A percentile compares a stretch with the other conserved stretches of the same genome.
phyloP scores from a whole-genome alignment of 2,888 invertebrate species.

The Osedax frankpressi region DNA sequence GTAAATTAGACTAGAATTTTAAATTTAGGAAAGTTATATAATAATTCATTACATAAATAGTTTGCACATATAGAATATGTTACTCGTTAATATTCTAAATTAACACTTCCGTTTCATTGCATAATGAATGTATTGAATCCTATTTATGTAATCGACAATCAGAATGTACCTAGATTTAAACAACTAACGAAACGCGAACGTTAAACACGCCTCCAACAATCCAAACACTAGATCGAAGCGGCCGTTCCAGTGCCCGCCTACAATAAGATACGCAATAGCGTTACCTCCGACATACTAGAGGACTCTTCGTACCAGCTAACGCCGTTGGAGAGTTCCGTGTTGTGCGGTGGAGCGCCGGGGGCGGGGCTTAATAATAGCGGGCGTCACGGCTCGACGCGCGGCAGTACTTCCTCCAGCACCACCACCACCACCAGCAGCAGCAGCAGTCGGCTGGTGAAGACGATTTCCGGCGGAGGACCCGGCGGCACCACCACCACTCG shows the following conservation, averaged over 20 bases:
- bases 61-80: too few species aligned
- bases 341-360: neutral
- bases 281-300: neutral
- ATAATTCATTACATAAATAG: too few species aligned
- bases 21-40: too few species aligned
- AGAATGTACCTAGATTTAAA: too few species aligned
- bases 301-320: neutral
- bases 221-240: conserved; percentile 27
- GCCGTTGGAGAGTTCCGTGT: neutral
- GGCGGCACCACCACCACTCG: neutral
- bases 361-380: neutral
- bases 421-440: neutral
- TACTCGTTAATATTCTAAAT: too few species aligned
- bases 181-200: too few species aligned
- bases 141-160: too few species aligned
- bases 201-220: too few species aligned
- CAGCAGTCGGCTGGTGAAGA: neutral
- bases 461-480: neutral
- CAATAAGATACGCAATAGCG: conserved; percentile 23
- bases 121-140: too few species aligned
- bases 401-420: neutral
- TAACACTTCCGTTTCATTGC: too few species aligned
- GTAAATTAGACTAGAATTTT: too few species aligned
- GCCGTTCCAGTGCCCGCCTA: conserved; percentile 27
- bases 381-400: neutral